Conservation (phyloP, 1,140 invertebrate species). For the Riptortus pedestris region DNA sequence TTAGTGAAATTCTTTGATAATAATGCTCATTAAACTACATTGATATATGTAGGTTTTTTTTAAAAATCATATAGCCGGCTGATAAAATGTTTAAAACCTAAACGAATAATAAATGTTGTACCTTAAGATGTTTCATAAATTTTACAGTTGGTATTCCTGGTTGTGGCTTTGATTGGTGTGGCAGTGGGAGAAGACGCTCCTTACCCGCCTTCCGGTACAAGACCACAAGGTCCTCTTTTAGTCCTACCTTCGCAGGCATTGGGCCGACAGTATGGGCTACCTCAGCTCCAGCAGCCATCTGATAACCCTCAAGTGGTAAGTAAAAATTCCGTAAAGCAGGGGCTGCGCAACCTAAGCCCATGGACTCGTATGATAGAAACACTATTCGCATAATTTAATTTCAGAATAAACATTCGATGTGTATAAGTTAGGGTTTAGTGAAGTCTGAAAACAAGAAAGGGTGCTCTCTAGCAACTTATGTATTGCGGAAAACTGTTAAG, state of each 20-base stretch:
- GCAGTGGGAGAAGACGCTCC: not conserved
- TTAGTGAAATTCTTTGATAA: no score
- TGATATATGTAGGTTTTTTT: no score
- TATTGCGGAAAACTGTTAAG: no score
- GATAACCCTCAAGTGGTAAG: not conserved
- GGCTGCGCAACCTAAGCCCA: not conserved
- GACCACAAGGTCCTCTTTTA: not conserved
- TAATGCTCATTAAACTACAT: no score
- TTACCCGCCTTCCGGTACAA: not conserved
- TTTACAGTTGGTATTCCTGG: not conserved
- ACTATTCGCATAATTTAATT: not conserved
- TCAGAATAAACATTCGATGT: not conserved
- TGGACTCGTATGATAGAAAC: not conserved
- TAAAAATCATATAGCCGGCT: no score
- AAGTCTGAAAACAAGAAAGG: no score
- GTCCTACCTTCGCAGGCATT: not conserved
- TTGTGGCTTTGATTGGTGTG: not conserved
- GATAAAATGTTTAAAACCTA: no score
- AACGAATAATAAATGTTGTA: no score
- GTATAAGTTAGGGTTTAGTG: no score
- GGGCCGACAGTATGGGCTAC: not conserved
- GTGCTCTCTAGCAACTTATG: no score
- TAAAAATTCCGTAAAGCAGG: no score
- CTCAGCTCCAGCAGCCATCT: not conserved
- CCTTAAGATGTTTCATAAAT: no score